Conservation (phyloP, 2,113 vertebrate species). For the Phyllostomus hastatus region DNA sequence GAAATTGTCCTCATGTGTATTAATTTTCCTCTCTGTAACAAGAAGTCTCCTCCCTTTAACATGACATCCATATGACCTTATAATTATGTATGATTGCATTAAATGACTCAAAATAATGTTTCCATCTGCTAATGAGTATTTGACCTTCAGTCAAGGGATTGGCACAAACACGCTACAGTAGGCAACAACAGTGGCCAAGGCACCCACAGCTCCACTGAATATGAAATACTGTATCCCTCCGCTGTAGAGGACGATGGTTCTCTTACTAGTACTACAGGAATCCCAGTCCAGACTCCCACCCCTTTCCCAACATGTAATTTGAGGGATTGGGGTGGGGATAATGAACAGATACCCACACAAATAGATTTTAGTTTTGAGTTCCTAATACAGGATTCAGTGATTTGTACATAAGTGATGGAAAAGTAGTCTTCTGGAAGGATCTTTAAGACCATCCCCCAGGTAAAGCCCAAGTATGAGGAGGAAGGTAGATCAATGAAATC, state of each 20-base stretch:
- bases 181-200: not conserved
- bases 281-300: not conserved
- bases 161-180: not conserved
- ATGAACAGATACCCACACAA: not conserved
- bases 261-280: not conserved
- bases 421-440: not conserved
- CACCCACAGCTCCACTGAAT: too few relatives aligned
- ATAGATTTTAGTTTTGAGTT: not conserved
- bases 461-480: not conserved
- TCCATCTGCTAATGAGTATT: not conserved
- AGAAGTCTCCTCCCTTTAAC: not conserved
- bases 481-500: not conserved
- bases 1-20: not conserved
- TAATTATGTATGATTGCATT: not conserved
- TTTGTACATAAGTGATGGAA: not conserved
- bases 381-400: not conserved
- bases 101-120: not conserved
- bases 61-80: not conserved
- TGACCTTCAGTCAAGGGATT: not conserved
- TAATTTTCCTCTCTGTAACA: not conserved
- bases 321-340: rapidly evolving
- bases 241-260: not conserved
- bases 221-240: not conserved
- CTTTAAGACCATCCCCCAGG: not conserved
- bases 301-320: not conserved